A percentile compares a stretch with the other conserved stretches of the same genome.
These are phyloP conservation scores for Lasius fuliginosus DNA, from an alignment of 2,888 invertebrate species.

Conservation along the genomic window DNA sequence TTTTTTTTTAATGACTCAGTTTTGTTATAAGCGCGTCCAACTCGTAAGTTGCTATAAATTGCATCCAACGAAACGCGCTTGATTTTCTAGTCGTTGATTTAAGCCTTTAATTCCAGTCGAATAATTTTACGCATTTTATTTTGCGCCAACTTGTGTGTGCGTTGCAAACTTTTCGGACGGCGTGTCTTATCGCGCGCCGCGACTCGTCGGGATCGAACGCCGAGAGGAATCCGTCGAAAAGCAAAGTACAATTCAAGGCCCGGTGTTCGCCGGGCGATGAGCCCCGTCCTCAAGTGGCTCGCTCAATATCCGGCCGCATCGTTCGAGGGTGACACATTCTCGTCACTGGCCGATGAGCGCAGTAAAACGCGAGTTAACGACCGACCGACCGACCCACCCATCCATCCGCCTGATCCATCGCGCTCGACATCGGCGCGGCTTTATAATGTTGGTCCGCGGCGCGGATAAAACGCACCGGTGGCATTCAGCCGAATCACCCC, in stretches of 20 bases:
- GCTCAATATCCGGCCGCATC: conserved; percentile 67
- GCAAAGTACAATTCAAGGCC: conserved; percentile 1
- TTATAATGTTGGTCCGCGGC: conserved; percentile 39
- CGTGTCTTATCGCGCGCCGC: neutral
- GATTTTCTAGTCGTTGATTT: neutral
- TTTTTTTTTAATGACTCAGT: neutral
- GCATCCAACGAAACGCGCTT: neutral
- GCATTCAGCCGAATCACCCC: conserved; percentile 40
- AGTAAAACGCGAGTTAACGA: conserved; percentile 69
- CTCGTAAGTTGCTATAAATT: neutral
- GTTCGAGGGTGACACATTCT: conserved; percentile 48
- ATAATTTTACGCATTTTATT: neutral
- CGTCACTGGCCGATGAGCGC: conserved; percentile 58
- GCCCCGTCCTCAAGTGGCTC: conserved; percentile 24
- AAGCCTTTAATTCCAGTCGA: neutral
- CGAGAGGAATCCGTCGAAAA: conserved; percentile 20
- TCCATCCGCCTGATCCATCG: conserved; percentile 20
- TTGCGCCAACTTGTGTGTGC: neutral
- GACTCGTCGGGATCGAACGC: neutral
- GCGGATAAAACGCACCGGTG: conserved; percentile 55
- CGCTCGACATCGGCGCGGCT: conserved; percentile 24
- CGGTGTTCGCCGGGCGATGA: conserved; percentile 18
- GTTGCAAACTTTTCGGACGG: neutral
- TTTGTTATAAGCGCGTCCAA: neutral
- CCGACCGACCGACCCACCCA: conserved; percentile 41